Conservation (phyloP, 2,888 invertebrate genomes). For the Rhabditoides inermis region DNA sequence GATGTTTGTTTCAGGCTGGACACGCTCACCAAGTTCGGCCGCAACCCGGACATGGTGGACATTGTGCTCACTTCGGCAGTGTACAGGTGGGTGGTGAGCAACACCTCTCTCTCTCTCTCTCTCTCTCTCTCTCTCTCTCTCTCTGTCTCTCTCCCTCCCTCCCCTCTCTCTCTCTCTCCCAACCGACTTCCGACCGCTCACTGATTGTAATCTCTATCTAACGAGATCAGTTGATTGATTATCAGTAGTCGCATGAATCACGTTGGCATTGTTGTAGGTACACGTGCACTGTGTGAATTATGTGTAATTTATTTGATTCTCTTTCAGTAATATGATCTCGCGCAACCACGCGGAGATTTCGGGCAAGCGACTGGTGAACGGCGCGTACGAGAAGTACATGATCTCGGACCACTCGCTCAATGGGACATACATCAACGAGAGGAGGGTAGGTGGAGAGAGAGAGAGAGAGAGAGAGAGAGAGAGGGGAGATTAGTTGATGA, state of each 20-base stretch:
- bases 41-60: slow-evolving; percentile 43
- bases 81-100: slow-evolving; percentile 19
- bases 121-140: background rate
- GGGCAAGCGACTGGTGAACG: slow-evolving; percentile 43
- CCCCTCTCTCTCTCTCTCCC: no score
- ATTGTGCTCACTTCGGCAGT: slow-evolving; percentile 51
- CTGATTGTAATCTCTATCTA: no score
- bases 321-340: slow-evolving; percentile 54
- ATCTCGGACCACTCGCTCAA: slow-evolving; percentile 54
- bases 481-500: no score
- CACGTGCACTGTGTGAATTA: no score
- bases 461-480: background rate
- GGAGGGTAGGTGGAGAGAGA: slow-evolving; percentile 43
- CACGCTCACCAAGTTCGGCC: slow-evolving; percentile 33
- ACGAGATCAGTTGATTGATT: no score
- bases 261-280: no score
- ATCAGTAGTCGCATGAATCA: no score
- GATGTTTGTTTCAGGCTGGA: slow-evolving; percentile 24
- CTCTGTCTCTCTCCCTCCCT: background rate
- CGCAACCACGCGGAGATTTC: slow-evolving; percentile 54
- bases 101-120: background rate
- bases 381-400: slow-evolving; percentile 42
- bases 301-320: background rate
- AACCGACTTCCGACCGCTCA: no score
- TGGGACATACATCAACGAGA: slow-evolving; percentile 56